Evolutionary conservation across 2,888 invertebrate genomes (phyloP).

Genomic region (Tipula unca): DNA sequence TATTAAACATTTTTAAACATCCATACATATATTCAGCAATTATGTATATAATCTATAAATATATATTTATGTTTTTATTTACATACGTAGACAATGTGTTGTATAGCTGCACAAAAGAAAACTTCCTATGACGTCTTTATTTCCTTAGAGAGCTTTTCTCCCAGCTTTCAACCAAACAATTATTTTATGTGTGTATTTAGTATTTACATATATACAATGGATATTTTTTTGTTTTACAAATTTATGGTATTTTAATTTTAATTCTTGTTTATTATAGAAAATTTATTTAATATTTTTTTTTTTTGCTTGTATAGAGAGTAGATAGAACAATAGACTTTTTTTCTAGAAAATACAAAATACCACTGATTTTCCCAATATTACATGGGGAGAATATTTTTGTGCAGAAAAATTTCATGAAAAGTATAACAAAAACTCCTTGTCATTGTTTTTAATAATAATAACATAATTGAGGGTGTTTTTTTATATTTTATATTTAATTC

Average conservation of each 20-base stretch:
- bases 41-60: too few species aligned
- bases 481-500: not conserved
- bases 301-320: not conserved
- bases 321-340: not conserved
- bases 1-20: not conserved
- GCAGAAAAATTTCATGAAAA: not conserved
- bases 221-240: not conserved
- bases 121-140: not conserved
- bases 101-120: not conserved
- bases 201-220: not conserved
- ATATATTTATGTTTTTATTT: not conserved
- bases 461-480: conserved; percentile 3
- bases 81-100: not conserved
- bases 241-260: not conserved
- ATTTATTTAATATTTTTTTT: not conserved
- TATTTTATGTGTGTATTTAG: not conserved
- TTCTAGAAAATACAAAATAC: not conserved
- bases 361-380: not conserved
- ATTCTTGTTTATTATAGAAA: not conserved
- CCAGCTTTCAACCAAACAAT: not conserved
- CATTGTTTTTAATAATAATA: conserved; percentile 14
- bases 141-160: not conserved
- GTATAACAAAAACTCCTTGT: not conserved
- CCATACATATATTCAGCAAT: too few species aligned
- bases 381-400: not conserved